These are phyloP conservation scores for Telmatochromis sp. DNA, from an alignment of 2,113 vertebrate species.

Conservation along the genomic window DNA sequence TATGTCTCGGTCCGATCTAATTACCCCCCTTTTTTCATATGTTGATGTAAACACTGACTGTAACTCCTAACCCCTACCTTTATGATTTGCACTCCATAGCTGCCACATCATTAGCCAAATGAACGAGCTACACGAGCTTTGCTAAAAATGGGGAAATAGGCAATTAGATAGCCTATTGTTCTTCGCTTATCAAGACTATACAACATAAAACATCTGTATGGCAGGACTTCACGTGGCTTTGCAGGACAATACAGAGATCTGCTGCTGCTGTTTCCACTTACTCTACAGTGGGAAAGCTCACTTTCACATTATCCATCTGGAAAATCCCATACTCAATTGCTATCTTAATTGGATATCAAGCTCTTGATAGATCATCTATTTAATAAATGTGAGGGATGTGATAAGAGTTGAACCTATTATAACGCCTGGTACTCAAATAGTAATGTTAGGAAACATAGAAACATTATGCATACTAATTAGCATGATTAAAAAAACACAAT, in stretches of 20 bases:
- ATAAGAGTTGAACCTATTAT: slow-evolving; percentile 23
- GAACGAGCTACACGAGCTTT: not conserved
- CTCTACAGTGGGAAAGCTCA: not conserved
- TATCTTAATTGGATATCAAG: slow-evolving; percentile 54
- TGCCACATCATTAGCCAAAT: not conserved
- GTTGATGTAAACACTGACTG: not conserved
- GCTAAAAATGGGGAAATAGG: not conserved
- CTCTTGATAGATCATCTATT: slow-evolving; percentile 28
- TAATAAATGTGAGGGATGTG: slow-evolving; percentile 31
- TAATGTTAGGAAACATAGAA: not conserved
- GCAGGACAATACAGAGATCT: not conserved
- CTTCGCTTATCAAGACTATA: not conserved
- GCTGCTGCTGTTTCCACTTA: not conserved
- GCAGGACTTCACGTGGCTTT: not conserved
- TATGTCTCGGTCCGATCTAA: not conserved
- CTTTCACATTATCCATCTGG: slow-evolving; percentile 4
- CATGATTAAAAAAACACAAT: not conserved
- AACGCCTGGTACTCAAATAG: not conserved
- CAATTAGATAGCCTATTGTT: not conserved
- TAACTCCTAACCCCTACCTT: not conserved
- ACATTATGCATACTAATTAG: not conserved
- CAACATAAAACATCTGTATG: not conserved
- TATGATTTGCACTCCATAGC: not conserved
- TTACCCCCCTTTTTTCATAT: not conserved
- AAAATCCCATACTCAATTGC: not conserved